Evolutionary conservation across 2,797 vertebrate species (phyloP).

Genomic region (Morus bassanus): DNA sequence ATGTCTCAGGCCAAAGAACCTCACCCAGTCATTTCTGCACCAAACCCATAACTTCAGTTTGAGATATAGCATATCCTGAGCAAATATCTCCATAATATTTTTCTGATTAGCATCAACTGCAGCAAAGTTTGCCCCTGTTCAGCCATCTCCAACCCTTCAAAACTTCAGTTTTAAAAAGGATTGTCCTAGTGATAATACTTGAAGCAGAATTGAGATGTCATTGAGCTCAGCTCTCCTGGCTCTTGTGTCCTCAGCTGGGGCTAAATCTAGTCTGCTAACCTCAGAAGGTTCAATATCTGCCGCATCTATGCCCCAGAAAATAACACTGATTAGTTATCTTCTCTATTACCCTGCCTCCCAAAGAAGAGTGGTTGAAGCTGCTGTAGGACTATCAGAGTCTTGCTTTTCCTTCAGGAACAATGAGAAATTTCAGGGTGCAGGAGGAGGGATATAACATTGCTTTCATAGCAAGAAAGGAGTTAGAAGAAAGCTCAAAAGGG

Average conservation of each 20-base stretch:
- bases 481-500: not conserved
- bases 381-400: not conserved
- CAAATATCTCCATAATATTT: not conserved
- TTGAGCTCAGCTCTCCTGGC: not conserved
- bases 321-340: not conserved
- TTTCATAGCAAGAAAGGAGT: not conserved
- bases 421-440: not conserved
- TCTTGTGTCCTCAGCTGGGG: not conserved
- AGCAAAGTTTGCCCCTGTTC: not conserved
- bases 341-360: not conserved
- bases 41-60: not conserved
- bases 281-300: not conserved
- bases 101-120: not conserved
- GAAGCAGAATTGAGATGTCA: not conserved
- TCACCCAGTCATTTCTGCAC: not conserved
- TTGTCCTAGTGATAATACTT: not conserved
- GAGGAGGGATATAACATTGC: not conserved
- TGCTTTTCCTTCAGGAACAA: not conserved
- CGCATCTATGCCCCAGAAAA: not conserved
- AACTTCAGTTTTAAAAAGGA: not conserved
- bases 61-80: not conserved
- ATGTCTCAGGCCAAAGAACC: not conserved
- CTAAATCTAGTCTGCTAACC: not conserved
- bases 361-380: not conserved
- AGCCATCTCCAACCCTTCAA: not conserved